Base-by-base conservation (phyloP, 2,797 vertebrate genomes). In the Typhlichthys subterraneus region DNA sequence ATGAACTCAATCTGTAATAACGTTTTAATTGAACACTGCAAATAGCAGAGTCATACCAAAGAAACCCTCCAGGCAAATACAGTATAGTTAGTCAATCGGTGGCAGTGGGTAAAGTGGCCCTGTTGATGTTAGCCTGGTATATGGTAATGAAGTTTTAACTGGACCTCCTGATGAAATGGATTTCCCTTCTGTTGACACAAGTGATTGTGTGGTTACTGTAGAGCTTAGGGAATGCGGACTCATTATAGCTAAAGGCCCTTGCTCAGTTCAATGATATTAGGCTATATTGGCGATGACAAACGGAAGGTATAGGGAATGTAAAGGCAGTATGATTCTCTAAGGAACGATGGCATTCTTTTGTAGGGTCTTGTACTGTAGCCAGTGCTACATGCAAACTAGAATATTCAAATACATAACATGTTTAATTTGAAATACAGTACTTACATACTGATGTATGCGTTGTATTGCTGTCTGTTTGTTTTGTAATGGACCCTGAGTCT, bases 131-230 rank as follows among this genome's bases (percentile, higher is more conserved):
- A 70, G 65, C 69, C 66, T 65, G 38, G 52, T 75, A 70, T 74
- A 85, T 81, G 77, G 60, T 85, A 87, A 83, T 88, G 73, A 85
- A 81, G 75, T 76, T 67, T 63, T 54, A 69, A 73, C 80, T 86
- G 84, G 73, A 69, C 75, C 64, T 84, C 81, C 63, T 80, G 83
- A 87, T 85, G 83, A 85, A 90, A 85, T 83, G 80, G 81, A 84
- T 91, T 91, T 88, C 75, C 64, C 81, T 73, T 77, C 75, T 83
- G 78, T 89, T 89, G 84, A 89, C 90, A 83, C 81, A 85, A 87
- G 79, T 85, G 84, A 90, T 90, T 91, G 85, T 87, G 75, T 83
- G 82, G 85, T 85, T 86, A 85, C 75, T 87, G 81, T 76, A 67
- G 72, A 72, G 80, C 79, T 85, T 79, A 75, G 79, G 65, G 71